phyloP scores from a whole-genome alignment of 1,140 invertebrate genomes.

The Leptonema lineaticorne region DNA sequence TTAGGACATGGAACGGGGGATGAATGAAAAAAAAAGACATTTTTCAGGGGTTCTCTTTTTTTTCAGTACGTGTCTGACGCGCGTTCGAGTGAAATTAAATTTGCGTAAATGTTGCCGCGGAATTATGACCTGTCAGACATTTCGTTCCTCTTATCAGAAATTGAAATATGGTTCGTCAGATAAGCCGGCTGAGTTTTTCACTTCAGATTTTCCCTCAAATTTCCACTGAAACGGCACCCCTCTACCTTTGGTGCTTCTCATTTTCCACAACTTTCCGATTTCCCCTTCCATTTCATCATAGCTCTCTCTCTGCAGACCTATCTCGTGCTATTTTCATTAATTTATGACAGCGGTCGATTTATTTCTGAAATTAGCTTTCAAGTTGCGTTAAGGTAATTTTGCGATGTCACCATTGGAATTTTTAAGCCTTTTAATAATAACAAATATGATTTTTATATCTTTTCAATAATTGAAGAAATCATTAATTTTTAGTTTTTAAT shows the following conservation, averaged over 20 bases:
- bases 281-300: background rate
- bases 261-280: background rate
- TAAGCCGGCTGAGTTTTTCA: constrained; percentile 22
- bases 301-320: no score
- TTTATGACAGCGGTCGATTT: constrained; percentile 23
- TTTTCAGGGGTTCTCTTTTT: constrained; percentile 10
- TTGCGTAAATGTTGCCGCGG: constrained; percentile 25
- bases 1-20: background rate
- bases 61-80: constrained; percentile 4
- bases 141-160: constrained; percentile 25
- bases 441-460: no score
- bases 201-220: background rate
- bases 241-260: background rate
- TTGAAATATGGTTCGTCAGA: constrained; percentile 27
- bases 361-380: constrained; percentile 1
- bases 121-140: constrained; percentile 17
- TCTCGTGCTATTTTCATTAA: constrained; percentile 25
- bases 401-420: background rate
- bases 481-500: no score
- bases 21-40: background rate
- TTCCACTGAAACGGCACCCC: background rate
- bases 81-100: constrained; percentile 24
- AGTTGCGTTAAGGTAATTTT: background rate
- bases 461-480: no score
- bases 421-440: background rate